These are phyloP conservation scores for Dolichoris vasculosae DNA, from an alignment of 1,140 invertebrate species.

Conservation along the genomic window DNA sequence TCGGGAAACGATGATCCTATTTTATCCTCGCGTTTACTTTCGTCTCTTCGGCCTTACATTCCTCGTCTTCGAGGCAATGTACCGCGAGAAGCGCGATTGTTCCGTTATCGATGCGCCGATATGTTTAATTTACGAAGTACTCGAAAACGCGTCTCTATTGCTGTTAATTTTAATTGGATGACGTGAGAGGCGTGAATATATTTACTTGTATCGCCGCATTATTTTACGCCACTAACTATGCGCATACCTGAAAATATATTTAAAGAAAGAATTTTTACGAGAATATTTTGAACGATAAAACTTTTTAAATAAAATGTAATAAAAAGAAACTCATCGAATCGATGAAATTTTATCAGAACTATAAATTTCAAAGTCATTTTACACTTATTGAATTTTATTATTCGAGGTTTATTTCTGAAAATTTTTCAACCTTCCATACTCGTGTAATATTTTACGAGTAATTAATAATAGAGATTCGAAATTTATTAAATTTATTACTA, in stretches of 20 bases:
- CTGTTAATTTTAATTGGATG: too few species aligned
- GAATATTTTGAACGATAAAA: background rate
- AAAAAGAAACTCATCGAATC: background rate
- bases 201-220: too few species aligned
- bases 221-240: too few species aligned
- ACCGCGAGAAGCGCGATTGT: background rate
- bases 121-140: background rate
- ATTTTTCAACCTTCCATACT: background rate
- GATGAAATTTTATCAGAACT: constrained; percentile 4
- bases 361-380: constrained; percentile 29
- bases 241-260: too few species aligned
- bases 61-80: background rate
- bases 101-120: background rate
- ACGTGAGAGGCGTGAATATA: too few species aligned
- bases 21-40: background rate
- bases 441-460: background rate
- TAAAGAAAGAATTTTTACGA: background rate
- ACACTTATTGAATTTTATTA: constrained; percentile 13
- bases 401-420: background rate
- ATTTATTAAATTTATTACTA: background rate
- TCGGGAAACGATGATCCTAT: background rate
- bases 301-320: background rate
- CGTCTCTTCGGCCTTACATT: background rate
- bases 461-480: background rate
- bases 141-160: background rate